Conservation (phyloP, 2,113 vertebrate species). For the Syngnathoides biaculeatus region DNA sequence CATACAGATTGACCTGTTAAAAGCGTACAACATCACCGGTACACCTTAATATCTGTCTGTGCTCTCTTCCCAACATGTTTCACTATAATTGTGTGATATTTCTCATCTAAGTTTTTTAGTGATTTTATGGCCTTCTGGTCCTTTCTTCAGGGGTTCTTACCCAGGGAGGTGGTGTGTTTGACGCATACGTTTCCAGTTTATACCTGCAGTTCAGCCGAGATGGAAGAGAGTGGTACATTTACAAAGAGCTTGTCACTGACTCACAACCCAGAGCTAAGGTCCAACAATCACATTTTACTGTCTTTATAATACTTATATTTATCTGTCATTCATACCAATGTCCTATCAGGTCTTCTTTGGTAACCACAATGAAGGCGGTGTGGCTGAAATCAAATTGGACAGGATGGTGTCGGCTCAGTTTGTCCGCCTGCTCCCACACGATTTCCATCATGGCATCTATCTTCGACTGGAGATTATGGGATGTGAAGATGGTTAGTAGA, state of each 20-base stretch:
- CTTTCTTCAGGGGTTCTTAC: slow-evolving; percentile 73
- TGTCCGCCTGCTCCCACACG: slow-evolving; percentile 76
- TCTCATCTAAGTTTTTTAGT: background rate
- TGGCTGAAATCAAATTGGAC: slow-evolving; percentile 62
- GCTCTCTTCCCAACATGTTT: too few relatives aligned
- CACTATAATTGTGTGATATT: background rate
- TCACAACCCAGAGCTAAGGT: slow-evolving; percentile 70
- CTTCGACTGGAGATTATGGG: slow-evolving; percentile 82
- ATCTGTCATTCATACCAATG: background rate
- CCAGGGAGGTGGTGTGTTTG: slow-evolving; percentile 70
- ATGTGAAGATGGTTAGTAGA: slow-evolving; percentile 71
- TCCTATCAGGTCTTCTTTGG: slow-evolving; percentile 70
- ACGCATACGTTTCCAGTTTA: slow-evolving; percentile 74
- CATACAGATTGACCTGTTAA: slow-evolving; percentile 79
- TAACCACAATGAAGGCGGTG: slow-evolving; percentile 61
- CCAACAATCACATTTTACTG: background rate
- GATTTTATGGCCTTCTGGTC: background rate
- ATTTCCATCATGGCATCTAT: slow-evolving; percentile 71
- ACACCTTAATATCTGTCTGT: background rate
- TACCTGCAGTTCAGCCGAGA: slow-evolving; percentile 80
- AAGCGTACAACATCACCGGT: slow-evolving; percentile 81
- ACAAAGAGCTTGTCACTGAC: slow-evolving; percentile 63
- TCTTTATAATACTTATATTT: background rate
- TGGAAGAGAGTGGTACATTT: slow-evolving; percentile 72
- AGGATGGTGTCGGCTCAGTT: slow-evolving; percentile 74